These are phyloP conservation scores for Lasioglossum malachurum DNA, from an alignment of 2,888 invertebrate genomes.

Conservation along the genomic window DNA sequence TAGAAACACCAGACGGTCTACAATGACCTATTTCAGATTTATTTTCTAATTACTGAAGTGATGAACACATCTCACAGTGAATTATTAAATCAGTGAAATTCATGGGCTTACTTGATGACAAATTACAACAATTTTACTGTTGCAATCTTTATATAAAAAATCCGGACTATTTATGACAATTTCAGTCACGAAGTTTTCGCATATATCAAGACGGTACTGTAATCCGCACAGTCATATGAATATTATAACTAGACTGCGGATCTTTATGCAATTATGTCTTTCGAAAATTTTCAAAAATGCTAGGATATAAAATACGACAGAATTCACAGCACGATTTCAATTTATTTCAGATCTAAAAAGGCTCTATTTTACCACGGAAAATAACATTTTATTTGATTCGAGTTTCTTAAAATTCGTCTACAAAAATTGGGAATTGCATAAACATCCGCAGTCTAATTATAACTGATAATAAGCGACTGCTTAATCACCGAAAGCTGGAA, in stretches of 20 bases:
- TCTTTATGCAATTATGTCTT: no score
- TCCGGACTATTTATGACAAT: no score
- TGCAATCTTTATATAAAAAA: not conserved
- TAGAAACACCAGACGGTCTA: not conserved
- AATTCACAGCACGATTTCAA: no score
- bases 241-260: not conserved
- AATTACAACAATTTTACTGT: not conserved
- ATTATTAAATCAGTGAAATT: not conserved
- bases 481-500: not conserved
- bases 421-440: no score
- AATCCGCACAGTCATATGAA: not conserved
- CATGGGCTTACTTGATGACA: not conserved
- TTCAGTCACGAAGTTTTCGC: no score
- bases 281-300: no score
- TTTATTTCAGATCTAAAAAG: no score
- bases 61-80: not conserved
- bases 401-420: no score
- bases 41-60: not conserved
- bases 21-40: constrained; percentile 3
- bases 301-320: no score
- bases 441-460: not conserved
- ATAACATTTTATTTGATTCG: no score
- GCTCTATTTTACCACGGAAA: no score
- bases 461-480: not conserved
- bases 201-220: no score